Evolutionary conservation across 2,113 vertebrate species (phyloP).

Genomic region (Stomatorhinus ivindoensis): DNA sequence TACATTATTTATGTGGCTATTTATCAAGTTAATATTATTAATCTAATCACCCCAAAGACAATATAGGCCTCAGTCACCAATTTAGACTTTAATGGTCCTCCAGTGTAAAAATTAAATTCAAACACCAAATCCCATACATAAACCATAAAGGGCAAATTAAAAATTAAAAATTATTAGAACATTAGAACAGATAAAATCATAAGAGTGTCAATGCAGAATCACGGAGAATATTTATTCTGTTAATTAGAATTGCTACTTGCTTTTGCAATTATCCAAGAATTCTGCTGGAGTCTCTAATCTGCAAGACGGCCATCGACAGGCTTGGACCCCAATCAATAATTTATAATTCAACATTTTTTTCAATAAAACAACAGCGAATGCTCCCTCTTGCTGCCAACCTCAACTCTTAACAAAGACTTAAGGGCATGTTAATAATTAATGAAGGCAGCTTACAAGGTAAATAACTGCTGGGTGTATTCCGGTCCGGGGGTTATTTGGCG

Average conservation of each 20-base stretch:
- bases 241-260: conserved; percentile 3
- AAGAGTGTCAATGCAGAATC: conserved; percentile 16
- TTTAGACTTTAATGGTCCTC: not conserved
- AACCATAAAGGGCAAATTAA: not conserved
- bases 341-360: conserved; percentile 50
- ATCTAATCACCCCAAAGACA: not conserved
- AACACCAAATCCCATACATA: not conserved
- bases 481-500: conserved; percentile 59
- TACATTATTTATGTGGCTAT: not conserved
- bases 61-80: not conserved
- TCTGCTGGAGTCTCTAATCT: not conserved
- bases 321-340: conserved; percentile 54
- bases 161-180: not conserved
- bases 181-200: conserved; percentile 19
- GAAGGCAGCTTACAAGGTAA: conserved; percentile 59
- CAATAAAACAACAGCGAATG: conserved; percentile 49
- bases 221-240: not conserved
- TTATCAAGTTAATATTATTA: not conserved
- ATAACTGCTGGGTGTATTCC: conserved; percentile 59
- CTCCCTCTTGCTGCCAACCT: conserved; percentile 47
- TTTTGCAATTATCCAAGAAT: conserved; percentile 18
- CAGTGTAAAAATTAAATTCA: not conserved
- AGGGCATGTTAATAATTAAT: conserved; percentile 63
- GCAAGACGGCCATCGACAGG: conserved; percentile 33
- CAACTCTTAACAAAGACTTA: conserved; percentile 59